These are phyloP conservation scores for Marasmarcha lunaedactyla DNA, from an alignment of 2,888 invertebrate genomes.

Conservation along the genomic window DNA sequence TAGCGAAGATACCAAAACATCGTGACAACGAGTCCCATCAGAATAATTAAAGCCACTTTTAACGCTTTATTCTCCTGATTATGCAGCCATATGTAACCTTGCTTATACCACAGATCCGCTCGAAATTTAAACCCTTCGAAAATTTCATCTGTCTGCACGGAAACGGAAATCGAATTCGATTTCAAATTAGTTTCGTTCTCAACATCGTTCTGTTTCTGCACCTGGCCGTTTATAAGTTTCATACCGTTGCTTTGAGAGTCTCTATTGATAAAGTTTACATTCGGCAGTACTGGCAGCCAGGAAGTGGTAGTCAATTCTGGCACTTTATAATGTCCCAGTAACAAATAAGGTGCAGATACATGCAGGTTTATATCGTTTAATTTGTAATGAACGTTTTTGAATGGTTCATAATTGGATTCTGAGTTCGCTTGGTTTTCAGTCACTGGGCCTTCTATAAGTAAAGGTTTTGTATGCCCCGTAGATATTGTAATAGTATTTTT, in stretches of 20 bases:
- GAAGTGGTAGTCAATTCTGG: constrained; percentile 68
- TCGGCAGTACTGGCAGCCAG: constrained; percentile 53
- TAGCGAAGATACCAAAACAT: constrained; percentile 83
- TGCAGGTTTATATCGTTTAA: constrained; percentile 51
- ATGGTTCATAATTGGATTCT: constrained; percentile 53
- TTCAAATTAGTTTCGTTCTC: constrained; percentile 58
- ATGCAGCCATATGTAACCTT: constrained; percentile 73
- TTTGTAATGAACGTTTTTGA: constrained; percentile 59
- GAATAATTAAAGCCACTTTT: constrained; percentile 76
- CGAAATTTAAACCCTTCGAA: constrained; percentile 50
- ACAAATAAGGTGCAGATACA: constrained; percentile 52
- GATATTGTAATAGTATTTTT: constrained; percentile 88
- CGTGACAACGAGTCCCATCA: constrained; percentile 75
- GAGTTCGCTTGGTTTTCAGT: constrained; percentile 26
- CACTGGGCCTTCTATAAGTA: constrained; percentile 80
- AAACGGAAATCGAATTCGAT: constrained; percentile 52
- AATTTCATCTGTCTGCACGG: constrained; percentile 71
- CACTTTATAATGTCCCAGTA: constrained; percentile 78
- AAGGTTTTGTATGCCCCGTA: constrained; percentile 75
- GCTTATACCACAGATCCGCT: constrained; percentile 51
- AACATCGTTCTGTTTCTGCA: constrained; percentile 39
- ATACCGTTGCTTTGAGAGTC: constrained; percentile 30
- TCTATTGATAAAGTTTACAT: constrained; percentile 36
- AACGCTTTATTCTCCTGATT: constrained; percentile 82
- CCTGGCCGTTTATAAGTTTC: constrained; percentile 51